Evolutionary conservation across 2,797 vertebrate species (phyloP).

Genomic region (Benthosema pterotum): DNA sequence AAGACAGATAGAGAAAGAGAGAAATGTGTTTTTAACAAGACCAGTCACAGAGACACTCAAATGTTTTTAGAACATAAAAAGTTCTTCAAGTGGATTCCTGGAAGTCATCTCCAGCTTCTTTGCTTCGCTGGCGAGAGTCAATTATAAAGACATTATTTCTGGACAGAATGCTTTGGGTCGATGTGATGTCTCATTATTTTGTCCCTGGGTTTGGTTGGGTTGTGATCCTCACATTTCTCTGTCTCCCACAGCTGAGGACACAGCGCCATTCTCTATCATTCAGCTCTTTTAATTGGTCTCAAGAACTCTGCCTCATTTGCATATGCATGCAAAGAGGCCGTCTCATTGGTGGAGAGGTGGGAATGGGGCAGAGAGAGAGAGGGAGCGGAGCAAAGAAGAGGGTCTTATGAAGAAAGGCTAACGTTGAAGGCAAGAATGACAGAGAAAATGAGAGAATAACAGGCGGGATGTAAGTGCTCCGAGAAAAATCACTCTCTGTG

Average conservation of each 20-base stretch:
- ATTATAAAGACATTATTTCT: slow-evolving; percentile 18
- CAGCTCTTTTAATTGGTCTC: slow-evolving; percentile 65
- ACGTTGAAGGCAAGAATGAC: slow-evolving; percentile 70
- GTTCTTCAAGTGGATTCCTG: too few species aligned
- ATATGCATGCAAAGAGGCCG: slow-evolving; percentile 64
- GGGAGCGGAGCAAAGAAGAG: slow-evolving; percentile 30
- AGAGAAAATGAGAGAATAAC: slow-evolving; percentile 76
- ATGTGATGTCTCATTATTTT: slow-evolving; percentile 10
- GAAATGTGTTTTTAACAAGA: too few species aligned
- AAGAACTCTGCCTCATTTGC: slow-evolving; percentile 67
- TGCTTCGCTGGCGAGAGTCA: slow-evolving; percentile 25
- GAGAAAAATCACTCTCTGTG: slow-evolving; percentile 70
- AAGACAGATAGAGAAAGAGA: background rate
- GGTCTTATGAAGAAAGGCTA: slow-evolving; percentile 55
- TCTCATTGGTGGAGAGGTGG: slow-evolving; percentile 67
- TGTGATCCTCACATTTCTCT: slow-evolving; percentile 29
- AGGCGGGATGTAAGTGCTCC: slow-evolving; percentile 74
- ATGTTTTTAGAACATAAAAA: too few species aligned
- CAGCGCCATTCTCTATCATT: slow-evolving; percentile 54
- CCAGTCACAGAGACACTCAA: too few species aligned
- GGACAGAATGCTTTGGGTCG: slow-evolving; percentile 1
- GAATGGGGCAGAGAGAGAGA: slow-evolving; percentile 47
- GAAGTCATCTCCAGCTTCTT: slow-evolving; percentile 4
- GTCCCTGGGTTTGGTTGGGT: slow-evolving; percentile 24
- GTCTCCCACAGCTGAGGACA: slow-evolving; percentile 42